Conservation (phyloP, 2,888 invertebrate species). For the Pycnomerus fuliginosus region DNA sequence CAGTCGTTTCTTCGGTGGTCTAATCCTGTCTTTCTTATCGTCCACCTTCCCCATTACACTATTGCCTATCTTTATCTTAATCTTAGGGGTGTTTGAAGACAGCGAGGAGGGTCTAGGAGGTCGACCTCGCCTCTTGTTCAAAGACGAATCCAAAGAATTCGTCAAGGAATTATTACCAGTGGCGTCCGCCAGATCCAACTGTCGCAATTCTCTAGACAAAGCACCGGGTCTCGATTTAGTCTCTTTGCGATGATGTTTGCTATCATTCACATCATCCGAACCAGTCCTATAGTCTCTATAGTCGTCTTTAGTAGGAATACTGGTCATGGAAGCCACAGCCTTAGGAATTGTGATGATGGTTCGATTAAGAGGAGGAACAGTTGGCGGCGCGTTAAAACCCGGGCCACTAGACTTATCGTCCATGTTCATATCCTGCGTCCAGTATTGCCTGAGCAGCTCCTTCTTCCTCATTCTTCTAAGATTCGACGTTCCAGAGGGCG, state of each 20-base stretch:
- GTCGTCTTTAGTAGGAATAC: slow-evolving; percentile 82
- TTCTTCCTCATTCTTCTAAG: slow-evolving; percentile 87
- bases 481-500: slow-evolving; percentile 65
- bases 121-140: slow-evolving; percentile 49
- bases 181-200: slow-evolving; percentile 62
- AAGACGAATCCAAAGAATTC: slow-evolving; percentile 31
- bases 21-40: slow-evolving; percentile 56
- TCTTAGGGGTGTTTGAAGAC: slow-evolving; percentile 59
- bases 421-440: slow-evolving; percentile 85
- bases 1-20: slow-evolving; percentile 82
- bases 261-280: slow-evolving; percentile 57
- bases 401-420: slow-evolving; percentile 64
- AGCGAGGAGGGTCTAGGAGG: slow-evolving; percentile 44
- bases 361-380: slow-evolving; percentile 62
- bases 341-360: slow-evolving; percentile 82
- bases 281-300: slow-evolving; percentile 62
- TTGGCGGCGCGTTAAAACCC: slow-evolving; percentile 60
- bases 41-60: slow-evolving; percentile 56
- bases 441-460: slow-evolving; percentile 80
- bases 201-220: slow-evolving; percentile 62
- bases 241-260: slow-evolving; percentile 67
- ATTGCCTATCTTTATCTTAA: slow-evolving; percentile 75
- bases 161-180: slow-evolving; percentile 51
- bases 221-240: slow-evolving; percentile 56
- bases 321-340: slow-evolving; percentile 85